Evolutionary conservation across 2,888 invertebrate species (phyloP).

Genomic region (Nemotelus pantherinus): DNA sequence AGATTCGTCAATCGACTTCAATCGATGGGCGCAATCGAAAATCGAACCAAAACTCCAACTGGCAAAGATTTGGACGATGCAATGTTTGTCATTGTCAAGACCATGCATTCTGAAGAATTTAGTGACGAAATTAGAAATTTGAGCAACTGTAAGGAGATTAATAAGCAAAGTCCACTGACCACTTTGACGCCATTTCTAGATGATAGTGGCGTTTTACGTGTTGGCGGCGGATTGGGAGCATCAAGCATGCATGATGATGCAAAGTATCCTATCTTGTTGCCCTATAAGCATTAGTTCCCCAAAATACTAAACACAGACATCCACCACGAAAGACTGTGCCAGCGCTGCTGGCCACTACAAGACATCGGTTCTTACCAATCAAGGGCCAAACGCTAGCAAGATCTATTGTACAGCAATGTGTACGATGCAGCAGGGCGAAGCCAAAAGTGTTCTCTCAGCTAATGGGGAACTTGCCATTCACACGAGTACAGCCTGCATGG

Average conservation of each 20-base stretch:
- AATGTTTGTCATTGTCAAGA: background rate
- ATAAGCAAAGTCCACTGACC: background rate
- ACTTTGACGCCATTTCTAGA: constrained; percentile 44
- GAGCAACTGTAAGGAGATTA: background rate
- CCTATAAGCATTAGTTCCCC: constrained; percentile 48
- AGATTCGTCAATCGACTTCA: constrained; percentile 6
- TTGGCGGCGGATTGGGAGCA: constrained; percentile 44
- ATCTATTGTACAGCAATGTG: constrained; percentile 48
- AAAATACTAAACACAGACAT: constrained; percentile 37
- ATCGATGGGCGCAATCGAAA: background rate
- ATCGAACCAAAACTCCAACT: background rate
- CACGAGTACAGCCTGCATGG: constrained; percentile 43
- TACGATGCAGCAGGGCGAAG: constrained; percentile 47
- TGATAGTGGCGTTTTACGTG: constrained; percentile 35
- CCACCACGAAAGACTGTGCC: constrained; percentile 43
- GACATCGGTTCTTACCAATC: constrained; percentile 53
- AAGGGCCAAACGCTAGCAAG: constrained; percentile 49
- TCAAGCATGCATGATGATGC: constrained; percentile 43
- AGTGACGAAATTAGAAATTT: background rate
- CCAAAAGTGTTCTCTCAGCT: constrained; percentile 49
- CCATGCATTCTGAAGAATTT: background rate
- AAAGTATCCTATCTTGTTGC: constrained; percentile 54
- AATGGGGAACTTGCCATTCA: constrained; percentile 55
- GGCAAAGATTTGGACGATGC: background rate
- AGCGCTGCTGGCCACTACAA: constrained; percentile 41